Evolutionary conservation across 2,797 vertebrate genomes (phyloP).

Genomic region (Picus viridis): DNA sequence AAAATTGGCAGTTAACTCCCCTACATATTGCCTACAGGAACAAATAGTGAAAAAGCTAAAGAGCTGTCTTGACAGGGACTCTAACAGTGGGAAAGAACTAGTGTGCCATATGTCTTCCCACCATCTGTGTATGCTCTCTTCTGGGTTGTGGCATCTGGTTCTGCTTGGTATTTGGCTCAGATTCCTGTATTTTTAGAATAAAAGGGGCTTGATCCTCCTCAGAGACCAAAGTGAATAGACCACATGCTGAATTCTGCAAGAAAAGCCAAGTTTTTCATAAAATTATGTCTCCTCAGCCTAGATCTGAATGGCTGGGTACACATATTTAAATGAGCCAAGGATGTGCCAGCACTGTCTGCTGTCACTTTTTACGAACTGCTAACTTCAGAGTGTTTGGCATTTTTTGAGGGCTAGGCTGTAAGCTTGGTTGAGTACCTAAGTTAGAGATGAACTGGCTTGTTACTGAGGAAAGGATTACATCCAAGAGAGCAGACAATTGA

Average conservation of each 20-base stretch:
- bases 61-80: slow-evolving; percentile 38
- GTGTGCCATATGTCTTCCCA: slow-evolving; percentile 35
- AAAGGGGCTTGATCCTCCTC: not conserved
- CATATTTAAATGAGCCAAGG: not conserved
- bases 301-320: not conserved
- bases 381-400: not conserved
- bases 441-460: not conserved
- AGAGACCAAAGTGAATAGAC: slow-evolving; percentile 30
- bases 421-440: not conserved
- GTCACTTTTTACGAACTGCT: not conserved
- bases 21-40: slow-evolving; percentile 39
- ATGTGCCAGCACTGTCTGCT: slow-evolving; percentile 30
- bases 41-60: slow-evolving; percentile 44
- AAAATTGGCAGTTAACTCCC: slow-evolving; percentile 19
- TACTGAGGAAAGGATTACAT: not conserved
- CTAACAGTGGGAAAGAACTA: slow-evolving; percentile 21
- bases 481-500: not conserved
- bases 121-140: slow-evolving; percentile 49
- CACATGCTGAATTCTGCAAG: slow-evolving; percentile 10
- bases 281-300: not conserved
- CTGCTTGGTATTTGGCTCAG: slow-evolving; percentile 42
- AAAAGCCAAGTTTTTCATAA: slow-evolving; percentile 51
- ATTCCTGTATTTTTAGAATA: slow-evolving; percentile 35
- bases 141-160: slow-evolving; percentile 64
- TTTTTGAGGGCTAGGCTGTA: not conserved